Percentiles rank a stretch among this genome's conserved stretches.
Conservation (phyloP, 1,140 invertebrate genomes). For the Rhagoletis zephyria region DNA sequence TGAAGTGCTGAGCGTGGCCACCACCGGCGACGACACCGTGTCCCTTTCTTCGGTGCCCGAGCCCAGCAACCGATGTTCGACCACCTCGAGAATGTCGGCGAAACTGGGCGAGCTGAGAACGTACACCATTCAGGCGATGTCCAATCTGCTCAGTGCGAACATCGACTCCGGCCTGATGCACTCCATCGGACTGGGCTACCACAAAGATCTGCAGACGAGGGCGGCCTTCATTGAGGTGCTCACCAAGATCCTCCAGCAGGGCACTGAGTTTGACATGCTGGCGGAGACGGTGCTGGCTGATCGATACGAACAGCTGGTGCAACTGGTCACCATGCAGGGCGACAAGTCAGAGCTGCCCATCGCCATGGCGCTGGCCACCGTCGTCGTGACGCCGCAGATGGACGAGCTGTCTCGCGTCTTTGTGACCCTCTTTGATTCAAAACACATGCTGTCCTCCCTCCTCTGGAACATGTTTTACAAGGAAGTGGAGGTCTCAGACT, state of each 20-base stretch:
- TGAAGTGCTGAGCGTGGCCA: conserved; percentile 82
- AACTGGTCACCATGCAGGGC: conserved; percentile 88
- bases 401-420: conserved; percentile 96
- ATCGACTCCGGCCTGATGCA: conserved; percentile 99
- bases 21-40: conserved; percentile 74
- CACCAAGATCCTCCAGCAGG: conserved; percentile 97
- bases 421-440: conserved; percentile 97
- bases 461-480: conserved; percentile 99
- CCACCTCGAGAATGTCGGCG: conserved; percentile 79
- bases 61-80: too few relatives aligned
- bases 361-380: conserved; percentile 96
- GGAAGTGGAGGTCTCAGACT: conserved; percentile 96
- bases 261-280: conserved; percentile 97
- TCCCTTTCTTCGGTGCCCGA: too few relatives aligned
- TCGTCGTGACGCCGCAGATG: conserved; percentile 95
- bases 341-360: conserved; percentile 93
- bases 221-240: conserved; percentile 98
- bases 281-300: conserved; percentile 97
- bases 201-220: conserved; percentile 94
- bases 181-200: conserved; percentile 95
- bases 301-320: conserved; percentile 95
- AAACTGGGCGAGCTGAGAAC: conserved; percentile 87
- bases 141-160: conserved; percentile 96
- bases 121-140: conserved; percentile 97
- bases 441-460: conserved; percentile 93